phyloP scores from a whole-genome alignment of 2,888 invertebrate species.

The Sceliomorpha sp. region DNA sequence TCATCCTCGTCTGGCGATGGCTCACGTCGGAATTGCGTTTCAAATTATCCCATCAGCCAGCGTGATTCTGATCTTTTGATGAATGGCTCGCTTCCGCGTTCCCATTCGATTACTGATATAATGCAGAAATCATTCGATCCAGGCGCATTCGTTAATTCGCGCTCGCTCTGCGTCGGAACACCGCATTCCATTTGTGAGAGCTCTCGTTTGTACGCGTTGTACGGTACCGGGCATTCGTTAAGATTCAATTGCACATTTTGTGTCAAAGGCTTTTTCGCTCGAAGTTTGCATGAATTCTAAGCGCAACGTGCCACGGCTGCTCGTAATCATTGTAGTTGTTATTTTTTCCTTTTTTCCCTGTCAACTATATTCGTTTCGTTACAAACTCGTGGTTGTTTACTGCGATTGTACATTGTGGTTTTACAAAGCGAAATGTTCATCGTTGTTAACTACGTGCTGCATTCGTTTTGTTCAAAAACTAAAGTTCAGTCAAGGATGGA shows the following conservation, averaged over 20 bases:
- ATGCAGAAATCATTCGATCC: conserved; percentile 33
- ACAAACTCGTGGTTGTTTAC: too few relatives aligned
- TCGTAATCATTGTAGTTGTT: too few relatives aligned
- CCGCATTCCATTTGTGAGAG: conserved; percentile 9
- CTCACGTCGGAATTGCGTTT: conserved; percentile 56
- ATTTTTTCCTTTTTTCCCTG: too few relatives aligned
- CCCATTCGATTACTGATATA: conserved; percentile 25
- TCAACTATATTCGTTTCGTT: too few relatives aligned
- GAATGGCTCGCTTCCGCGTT: conserved; percentile 34
- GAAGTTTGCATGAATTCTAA: too few relatives aligned
- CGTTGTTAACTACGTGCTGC: too few relatives aligned
- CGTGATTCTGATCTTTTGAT: conserved; percentile 57
- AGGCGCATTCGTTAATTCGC: conserved; percentile 35
- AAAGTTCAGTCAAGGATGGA: too few relatives aligned
- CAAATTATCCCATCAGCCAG: conserved; percentile 57
- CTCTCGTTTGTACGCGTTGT: background rate
- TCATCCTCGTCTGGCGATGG: conserved; percentile 41
- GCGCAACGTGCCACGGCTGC: too few relatives aligned
- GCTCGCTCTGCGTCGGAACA: conserved; percentile 15
- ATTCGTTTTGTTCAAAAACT: too few relatives aligned
- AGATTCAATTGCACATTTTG: conserved; percentile 10
- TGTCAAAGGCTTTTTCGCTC: too few relatives aligned
- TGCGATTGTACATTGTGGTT: too few relatives aligned
- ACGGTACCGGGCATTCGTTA: conserved; percentile 8
- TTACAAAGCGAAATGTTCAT: too few relatives aligned